Conservation (phyloP, 2,797 vertebrate genomes). For the Serranus cabrilla region DNA sequence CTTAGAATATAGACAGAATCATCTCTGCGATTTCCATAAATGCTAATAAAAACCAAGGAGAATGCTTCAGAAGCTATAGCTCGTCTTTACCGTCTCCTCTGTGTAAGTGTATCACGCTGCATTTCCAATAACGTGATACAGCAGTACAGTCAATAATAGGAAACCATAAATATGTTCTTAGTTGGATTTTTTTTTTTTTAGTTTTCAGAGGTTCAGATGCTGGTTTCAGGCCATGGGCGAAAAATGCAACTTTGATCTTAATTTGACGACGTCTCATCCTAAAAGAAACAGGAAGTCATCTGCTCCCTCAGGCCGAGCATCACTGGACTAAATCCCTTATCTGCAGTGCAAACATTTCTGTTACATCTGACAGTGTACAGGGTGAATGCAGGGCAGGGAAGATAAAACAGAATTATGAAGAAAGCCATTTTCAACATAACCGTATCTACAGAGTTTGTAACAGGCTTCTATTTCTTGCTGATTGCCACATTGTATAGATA, state of each 20-base stretch:
- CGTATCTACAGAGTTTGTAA: too few species aligned
- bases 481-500: neutral
- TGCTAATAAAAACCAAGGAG: neutral
- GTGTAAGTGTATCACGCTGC: neutral
- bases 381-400: neutral
- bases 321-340: constrained; percentile 12
- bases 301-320: neutral
- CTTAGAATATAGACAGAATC: neutral
- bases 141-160: neutral
- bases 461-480: neutral
- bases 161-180: neutral
- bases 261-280: constrained; percentile 10
- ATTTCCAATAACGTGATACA: too few species aligned
- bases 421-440: neutral
- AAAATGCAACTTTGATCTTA: constrained; percentile 4
- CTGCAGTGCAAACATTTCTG: constrained; percentile 19
- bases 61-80: neutral
- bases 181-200: too few species aligned
- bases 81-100: neutral
- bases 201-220: neutral
- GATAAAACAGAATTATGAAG: neutral
- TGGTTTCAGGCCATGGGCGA: constrained; percentile 10
- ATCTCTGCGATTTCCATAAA: neutral
- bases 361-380: neutral
- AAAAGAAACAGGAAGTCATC: constrained; percentile 29